A percentile compares a stretch with the other conserved stretches of the same genome.
Evolutionary conservation across 2,113 vertebrate species (phyloP).

Genomic region (Ceyx cyanopectus): DNA sequence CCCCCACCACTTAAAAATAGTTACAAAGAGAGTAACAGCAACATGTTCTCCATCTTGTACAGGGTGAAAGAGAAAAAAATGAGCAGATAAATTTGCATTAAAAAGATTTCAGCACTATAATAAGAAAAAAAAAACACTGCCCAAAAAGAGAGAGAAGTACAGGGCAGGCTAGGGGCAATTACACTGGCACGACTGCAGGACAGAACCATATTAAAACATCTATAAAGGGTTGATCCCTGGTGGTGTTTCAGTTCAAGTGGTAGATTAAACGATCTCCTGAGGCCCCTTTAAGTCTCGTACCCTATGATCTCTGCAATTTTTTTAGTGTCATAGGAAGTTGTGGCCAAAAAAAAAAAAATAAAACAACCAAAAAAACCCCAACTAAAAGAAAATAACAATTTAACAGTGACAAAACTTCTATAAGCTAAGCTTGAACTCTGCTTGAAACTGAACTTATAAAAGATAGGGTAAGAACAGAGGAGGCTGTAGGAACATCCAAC

Average conservation of each 20-base stretch:
- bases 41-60: neutral
- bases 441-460: neutral
- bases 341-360: neutral
- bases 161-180: neutral
- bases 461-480: neutral
- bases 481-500: neutral
- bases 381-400: neutral
- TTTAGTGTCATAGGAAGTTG: neutral
- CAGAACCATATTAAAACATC: neutral
- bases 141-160: neutral
- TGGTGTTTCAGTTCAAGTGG: conserved; percentile 20
- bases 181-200: neutral
- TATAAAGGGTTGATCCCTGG: neutral
- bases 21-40: neutral
- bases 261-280: conserved; percentile 22
- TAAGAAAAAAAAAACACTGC: neutral
- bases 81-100: neutral
- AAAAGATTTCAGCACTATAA: neutral
- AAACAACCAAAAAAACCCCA: neutral
- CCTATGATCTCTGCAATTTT: neutral
- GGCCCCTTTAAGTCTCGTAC: neutral
- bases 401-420: neutral
- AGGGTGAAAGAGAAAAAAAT: neutral
- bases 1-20: neutral
- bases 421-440: neutral